Percentiles rank a stretch among this genome's conserved stretches.
Conservation (phyloP, 2,113 vertebrate genomes). For the Blennius ocellaris region DNA sequence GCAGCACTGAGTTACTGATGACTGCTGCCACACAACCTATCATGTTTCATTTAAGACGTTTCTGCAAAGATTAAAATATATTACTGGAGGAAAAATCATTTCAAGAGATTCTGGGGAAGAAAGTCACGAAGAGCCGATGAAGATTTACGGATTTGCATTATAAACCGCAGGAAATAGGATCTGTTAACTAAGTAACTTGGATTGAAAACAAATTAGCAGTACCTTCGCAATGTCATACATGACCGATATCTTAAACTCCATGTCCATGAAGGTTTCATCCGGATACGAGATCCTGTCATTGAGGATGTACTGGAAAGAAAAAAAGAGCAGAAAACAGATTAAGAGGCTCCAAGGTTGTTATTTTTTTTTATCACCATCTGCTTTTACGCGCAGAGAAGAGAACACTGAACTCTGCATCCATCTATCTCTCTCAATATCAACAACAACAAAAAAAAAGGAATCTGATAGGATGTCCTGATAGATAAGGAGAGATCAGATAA, state of each 20-base stretch:
- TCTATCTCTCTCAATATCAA: too few species aligned
- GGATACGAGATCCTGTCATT: constrained; percentile 97
- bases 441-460: not conserved
- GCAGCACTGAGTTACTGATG: not conserved
- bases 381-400: too few species aligned
- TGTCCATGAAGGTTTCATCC: constrained; percentile 97
- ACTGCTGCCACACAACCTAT: not conserved
- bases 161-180: too few species aligned
- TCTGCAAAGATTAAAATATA: too few species aligned
- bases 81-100: too few species aligned
- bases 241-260: constrained; percentile 98
- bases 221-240: constrained; percentile 99
- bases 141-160: too few species aligned
- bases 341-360: not conserved
- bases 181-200: not conserved
- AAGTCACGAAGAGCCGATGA: too few species aligned
- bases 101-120: too few species aligned
- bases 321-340: not conserved
- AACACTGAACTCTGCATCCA: too few species aligned
- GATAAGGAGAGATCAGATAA: not conserved
- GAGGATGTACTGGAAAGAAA: constrained; percentile 88
- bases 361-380: too few species aligned
- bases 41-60: too few species aligned
- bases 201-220: constrained; percentile 29
- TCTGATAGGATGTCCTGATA: not conserved